A percentile compares a stretch with the other conserved stretches of the same genome.
phyloP scores from a whole-genome alignment of 2,797 vertebrate genomes.

The Myripristis jacobus region DNA sequence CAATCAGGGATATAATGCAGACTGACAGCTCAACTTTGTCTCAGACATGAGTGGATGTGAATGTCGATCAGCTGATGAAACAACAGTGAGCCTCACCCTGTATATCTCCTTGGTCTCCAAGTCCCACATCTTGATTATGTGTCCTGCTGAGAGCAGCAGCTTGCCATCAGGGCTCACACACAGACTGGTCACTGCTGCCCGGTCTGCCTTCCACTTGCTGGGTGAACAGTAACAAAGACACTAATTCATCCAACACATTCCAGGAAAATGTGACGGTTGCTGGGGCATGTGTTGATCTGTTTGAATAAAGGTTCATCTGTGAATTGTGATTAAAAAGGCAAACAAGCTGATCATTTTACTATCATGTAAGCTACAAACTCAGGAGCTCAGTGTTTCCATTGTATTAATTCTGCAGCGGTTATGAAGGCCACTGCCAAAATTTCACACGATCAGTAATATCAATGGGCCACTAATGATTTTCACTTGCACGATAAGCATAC shows the following conservation, averaged over 20 bases:
- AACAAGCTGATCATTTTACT: background rate
- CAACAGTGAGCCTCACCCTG: conserved; percentile 86
- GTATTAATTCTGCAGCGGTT: too few relatives aligned
- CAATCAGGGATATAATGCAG: too few relatives aligned
- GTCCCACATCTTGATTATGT: conserved; percentile 97
- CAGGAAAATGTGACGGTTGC: background rate
- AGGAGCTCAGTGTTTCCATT: background rate
- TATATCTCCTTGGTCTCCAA: conserved; percentile 97
- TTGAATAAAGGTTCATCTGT: background rate
- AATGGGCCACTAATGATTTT: too few relatives aligned
- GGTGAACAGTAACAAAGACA: background rate
- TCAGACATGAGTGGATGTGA: background rate
- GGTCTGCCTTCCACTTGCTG: conserved; percentile 99
- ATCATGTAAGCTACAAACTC: background rate
- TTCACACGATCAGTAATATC: too few relatives aligned
- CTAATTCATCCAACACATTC: background rate
- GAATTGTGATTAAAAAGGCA: background rate
- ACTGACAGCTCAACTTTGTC: rapidly evolving
- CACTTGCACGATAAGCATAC: too few relatives aligned
- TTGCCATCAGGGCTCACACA: conserved; percentile 97
- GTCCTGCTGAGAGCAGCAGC: conserved; percentile 94
- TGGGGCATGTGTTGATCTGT: background rate
- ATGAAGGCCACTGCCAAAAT: too few relatives aligned
- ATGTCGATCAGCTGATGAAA: background rate
- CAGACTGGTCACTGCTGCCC: conserved; percentile 89